phyloP scores from a whole-genome alignment of 2,888 invertebrate species.

The Lobophora halterata region DNA sequence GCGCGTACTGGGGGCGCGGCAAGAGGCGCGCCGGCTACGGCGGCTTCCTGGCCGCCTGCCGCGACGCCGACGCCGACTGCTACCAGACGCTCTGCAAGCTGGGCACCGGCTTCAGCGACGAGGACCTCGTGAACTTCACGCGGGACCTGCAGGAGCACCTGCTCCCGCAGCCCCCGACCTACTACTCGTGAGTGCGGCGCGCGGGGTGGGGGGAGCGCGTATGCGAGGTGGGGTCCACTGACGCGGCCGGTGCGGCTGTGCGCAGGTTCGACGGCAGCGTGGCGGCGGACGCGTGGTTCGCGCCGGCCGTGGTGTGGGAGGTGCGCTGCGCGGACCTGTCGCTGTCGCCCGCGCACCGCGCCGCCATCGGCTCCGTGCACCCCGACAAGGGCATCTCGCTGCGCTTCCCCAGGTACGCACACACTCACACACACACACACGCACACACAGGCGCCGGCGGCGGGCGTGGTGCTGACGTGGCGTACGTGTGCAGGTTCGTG shows the following conservation, averaged over 20 bases:
- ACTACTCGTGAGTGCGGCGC: conserved; percentile 84
- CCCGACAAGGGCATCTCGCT: conserved; percentile 96
- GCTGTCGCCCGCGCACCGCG: conserved; percentile 95
- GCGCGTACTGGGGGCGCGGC: conserved; percentile 96
- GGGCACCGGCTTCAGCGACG: conserved; percentile 97
- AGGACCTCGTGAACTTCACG: conserved; percentile 89
- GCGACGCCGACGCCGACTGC: conserved; percentile 89
- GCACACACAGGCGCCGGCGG: no score
- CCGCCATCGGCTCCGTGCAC: conserved; percentile 93
- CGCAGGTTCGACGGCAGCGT: conserved; percentile 81
- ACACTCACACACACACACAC: background rate
- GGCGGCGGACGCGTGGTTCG: conserved; percentile 94
- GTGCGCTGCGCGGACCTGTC: conserved; percentile 98
- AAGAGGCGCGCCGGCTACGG: conserved; percentile 96
- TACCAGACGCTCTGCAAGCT: conserved; percentile 80
- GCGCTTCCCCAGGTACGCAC: conserved; percentile 88
- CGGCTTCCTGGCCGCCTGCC: conserved; percentile 96
- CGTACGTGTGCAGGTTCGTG: conserved; percentile 86
- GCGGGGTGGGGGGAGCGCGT: no score
- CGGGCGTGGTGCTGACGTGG: background rate
- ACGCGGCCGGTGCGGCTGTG: background rate
- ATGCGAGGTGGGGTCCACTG: no score
- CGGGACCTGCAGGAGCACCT: conserved; percentile 87
- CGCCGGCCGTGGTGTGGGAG: conserved; percentile 95
- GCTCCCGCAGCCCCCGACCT: conserved; percentile 87